Conservation (phyloP, 2,113 vertebrate genomes). For the Ceyx cyanopectus region DNA sequence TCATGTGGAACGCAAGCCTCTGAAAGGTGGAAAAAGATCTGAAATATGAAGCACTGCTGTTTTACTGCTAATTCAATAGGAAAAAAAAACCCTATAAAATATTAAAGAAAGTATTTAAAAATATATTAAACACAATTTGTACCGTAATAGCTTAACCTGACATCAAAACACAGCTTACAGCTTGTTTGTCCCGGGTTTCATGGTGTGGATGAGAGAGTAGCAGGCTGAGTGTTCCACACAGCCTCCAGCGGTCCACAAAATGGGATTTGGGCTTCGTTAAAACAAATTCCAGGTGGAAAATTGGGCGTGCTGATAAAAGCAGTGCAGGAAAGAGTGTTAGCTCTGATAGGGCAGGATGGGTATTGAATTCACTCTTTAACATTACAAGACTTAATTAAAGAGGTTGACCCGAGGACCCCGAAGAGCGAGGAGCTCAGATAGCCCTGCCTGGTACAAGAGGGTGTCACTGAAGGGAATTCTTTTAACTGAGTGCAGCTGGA, state of each 20-base stretch:
- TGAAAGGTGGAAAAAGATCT: conserved; percentile 58
- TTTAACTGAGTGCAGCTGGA: conserved; percentile 1
- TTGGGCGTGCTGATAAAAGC: conserved; percentile 72
- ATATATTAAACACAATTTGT: conserved; percentile 81
- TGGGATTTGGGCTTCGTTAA: conserved; percentile 69
- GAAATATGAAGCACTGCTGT: conserved; percentile 68
- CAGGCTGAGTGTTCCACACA: conserved; percentile 45
- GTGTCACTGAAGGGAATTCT: conserved; percentile 54
- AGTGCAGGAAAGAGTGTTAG: conserved; percentile 58
- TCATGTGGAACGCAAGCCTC: conserved; percentile 57
- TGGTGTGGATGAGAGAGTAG: conserved; percentile 10
- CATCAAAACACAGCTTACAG: conserved; percentile 64
- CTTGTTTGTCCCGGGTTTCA: conserved; percentile 60
- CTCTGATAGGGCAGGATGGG: conserved; percentile 65
- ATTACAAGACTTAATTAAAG: conserved; percentile 73
- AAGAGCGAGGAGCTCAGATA: conserved; percentile 41
- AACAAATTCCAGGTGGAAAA: conserved; percentile 75
- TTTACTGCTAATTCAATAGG: conserved; percentile 70
- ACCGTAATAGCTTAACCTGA: conserved; percentile 72
- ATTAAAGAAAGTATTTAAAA: conserved; percentile 80
- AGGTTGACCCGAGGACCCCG: conserved; percentile 70
- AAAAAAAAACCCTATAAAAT: conserved; percentile 73
- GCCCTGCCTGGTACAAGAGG: conserved; percentile 6
- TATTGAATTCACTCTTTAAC: conserved; percentile 66
- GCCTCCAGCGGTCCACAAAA: conserved; percentile 46